phyloP scores from a whole-genome alignment of 2,797 vertebrate species.

The Chelidonichthys spinosus region DNA sequence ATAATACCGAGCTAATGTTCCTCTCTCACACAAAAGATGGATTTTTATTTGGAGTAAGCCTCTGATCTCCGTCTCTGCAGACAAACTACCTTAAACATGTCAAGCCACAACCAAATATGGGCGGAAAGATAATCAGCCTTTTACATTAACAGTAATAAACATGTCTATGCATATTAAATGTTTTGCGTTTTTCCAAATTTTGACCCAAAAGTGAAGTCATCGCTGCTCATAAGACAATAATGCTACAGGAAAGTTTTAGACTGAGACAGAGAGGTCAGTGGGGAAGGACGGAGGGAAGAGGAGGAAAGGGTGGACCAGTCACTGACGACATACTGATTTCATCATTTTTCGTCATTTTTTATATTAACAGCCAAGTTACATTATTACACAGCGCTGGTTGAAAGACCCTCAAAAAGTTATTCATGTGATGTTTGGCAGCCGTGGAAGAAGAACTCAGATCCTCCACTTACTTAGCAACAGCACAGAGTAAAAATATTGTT shows the following conservation, averaged over 20 bases:
- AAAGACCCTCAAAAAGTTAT: background rate
- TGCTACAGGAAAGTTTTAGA: conserved; percentile 20
- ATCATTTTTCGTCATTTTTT: conserved; percentile 26
- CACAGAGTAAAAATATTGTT: background rate
- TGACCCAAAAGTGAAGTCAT: background rate
- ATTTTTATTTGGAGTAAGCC: conserved; percentile 14
- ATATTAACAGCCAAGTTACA: conserved; percentile 38
- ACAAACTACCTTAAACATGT: conserved; percentile 40
- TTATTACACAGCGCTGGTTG: conserved; percentile 11
- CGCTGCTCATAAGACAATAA: background rate
- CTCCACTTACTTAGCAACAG: background rate
- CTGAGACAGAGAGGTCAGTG: conserved; percentile 38
- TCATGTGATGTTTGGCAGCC: background rate
- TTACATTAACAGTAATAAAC: background rate
- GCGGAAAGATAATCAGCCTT: conserved; percentile 8
- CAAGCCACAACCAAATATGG: conserved; percentile 27
- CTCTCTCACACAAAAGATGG: conserved; percentile 14
- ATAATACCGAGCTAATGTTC: conserved; percentile 41
- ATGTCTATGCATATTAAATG: background rate
- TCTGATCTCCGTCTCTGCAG: conserved; percentile 38
- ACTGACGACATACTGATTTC: conserved; percentile 44
- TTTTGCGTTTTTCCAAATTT: background rate
- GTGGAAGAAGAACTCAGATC: background rate
- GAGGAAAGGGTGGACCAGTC: conserved; percentile 60
- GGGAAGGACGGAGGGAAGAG: conserved; percentile 59